A percentile compares a stretch with the other conserved stretches of the same genome.
Evolutionary conservation across 1,140 invertebrate species (phyloP).

Genomic region (Metopolophium dirhodum): DNA sequence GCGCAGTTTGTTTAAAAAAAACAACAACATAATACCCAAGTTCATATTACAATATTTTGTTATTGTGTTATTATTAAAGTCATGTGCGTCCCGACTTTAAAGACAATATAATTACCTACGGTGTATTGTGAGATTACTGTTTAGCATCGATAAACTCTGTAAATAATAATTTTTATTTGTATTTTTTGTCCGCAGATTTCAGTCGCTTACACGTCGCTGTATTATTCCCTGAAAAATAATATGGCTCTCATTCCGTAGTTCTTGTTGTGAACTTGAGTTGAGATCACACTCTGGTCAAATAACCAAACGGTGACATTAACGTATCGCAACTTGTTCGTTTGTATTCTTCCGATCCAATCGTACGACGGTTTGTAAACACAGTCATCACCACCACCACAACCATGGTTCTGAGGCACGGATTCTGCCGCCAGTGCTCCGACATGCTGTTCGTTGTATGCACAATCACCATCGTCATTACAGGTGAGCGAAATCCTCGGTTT

Average conservation of each 20-base stretch:
- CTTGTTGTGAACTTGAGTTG: neutral
- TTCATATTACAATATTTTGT: too few relatives aligned
- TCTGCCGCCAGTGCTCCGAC: constrained; percentile 23
- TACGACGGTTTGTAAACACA: neutral
- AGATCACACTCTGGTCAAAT: neutral
- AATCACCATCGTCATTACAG: constrained; percentile 33
- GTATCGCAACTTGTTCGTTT: neutral
- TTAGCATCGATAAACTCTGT: neutral
- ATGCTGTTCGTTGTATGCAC: constrained; percentile 32
- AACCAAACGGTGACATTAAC: neutral
- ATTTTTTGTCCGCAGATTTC: neutral
- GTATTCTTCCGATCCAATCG: too few relatives aligned
- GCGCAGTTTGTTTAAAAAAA: too few relatives aligned
- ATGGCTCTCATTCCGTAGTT: neutral
- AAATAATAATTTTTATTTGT: neutral
- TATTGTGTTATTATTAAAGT: neutral
- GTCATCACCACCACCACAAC: too few relatives aligned
- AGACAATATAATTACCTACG: neutral
- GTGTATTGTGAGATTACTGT: neutral
- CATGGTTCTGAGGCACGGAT: constrained; percentile 17
- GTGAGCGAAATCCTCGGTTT: neutral
- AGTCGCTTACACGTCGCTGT: neutral
- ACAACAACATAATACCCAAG: too few relatives aligned
- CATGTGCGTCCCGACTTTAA: neutral
- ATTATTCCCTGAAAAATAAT: neutral